Conservation (phyloP, 2,113 vertebrate species). For the Cranoglanis bouderius region DNA sequence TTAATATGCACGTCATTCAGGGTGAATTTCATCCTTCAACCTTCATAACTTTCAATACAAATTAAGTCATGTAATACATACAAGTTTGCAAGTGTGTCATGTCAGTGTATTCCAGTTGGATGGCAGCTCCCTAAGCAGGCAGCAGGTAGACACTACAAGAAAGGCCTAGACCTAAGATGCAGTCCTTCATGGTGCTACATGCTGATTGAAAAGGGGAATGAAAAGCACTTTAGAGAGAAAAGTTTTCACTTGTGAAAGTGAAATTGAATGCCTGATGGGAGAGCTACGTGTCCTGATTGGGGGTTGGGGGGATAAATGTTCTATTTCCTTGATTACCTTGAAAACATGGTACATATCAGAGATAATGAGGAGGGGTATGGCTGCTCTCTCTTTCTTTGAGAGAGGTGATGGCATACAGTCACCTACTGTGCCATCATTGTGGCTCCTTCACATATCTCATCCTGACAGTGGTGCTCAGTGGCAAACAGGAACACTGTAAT, state of each 20-base stretch:
- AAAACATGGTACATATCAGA: conserved; percentile 15
- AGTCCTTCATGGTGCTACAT: conserved; percentile 9
- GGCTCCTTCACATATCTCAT: conserved; percentile 25
- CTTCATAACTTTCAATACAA: background rate
- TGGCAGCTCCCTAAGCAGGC: background rate
- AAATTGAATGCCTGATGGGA: conserved; percentile 18
- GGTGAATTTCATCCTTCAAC: background rate
- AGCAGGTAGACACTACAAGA: background rate
- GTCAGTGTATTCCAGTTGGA: background rate
- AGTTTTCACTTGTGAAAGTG: conserved; percentile 13
- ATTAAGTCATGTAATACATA: background rate
- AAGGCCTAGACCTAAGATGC: background rate
- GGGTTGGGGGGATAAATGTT: background rate
- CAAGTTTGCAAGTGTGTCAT: background rate
- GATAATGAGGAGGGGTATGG: background rate
- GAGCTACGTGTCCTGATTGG: background rate
- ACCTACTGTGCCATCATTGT: conserved; percentile 31
- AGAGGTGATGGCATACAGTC: conserved; percentile 19
- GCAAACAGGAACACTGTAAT: conserved; percentile 45
- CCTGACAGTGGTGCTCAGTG: conserved; percentile 35
- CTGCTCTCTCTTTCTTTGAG: background rate
- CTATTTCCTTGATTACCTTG: conserved; percentile 25
- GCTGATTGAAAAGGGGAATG: conserved; percentile 36
- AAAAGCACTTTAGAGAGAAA: conserved; percentile 1
- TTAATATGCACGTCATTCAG: background rate